Percentiles rank a stretch among this genome's conserved stretches.
phyloP scores from a whole-genome alignment of 2,113 vertebrate species.

The Cnemophilus loriae region DNA sequence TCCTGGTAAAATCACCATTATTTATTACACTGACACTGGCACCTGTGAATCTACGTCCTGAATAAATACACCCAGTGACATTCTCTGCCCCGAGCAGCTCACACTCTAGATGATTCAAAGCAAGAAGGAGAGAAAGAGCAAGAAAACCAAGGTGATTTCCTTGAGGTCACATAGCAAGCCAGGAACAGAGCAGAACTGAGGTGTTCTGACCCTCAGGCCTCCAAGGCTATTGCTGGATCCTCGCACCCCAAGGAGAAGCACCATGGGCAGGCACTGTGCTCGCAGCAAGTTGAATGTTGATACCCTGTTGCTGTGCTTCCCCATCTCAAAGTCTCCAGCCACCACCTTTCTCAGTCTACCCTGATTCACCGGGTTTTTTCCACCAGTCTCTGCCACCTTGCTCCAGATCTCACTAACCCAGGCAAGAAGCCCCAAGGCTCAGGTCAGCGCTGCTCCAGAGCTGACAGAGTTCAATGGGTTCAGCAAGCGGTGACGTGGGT shows the following conservation, averaged over 20 bases:
- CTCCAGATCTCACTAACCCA: background rate
- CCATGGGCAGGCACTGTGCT: background rate
- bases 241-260: background rate
- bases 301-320: background rate
- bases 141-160: background rate
- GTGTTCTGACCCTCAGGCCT: background rate
- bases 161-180: background rate
- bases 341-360: background rate
- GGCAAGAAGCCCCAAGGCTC: background rate
- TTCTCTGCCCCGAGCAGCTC: background rate
- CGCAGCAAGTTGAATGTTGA: accelerated
- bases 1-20: background rate
- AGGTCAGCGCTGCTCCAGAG: background rate
- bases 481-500: background rate
- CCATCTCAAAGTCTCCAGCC: background rate
- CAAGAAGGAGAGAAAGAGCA: background rate
- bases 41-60: background rate
- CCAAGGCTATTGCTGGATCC: background rate
- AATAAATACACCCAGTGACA: background rate
- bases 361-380: accelerated
- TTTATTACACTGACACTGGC: background rate
- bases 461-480: background rate
- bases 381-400: background rate
- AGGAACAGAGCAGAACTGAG: background rate
- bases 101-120: background rate